phyloP scores from a whole-genome alignment of 2,888 invertebrate genomes.

The Euproctis similis region DNA sequence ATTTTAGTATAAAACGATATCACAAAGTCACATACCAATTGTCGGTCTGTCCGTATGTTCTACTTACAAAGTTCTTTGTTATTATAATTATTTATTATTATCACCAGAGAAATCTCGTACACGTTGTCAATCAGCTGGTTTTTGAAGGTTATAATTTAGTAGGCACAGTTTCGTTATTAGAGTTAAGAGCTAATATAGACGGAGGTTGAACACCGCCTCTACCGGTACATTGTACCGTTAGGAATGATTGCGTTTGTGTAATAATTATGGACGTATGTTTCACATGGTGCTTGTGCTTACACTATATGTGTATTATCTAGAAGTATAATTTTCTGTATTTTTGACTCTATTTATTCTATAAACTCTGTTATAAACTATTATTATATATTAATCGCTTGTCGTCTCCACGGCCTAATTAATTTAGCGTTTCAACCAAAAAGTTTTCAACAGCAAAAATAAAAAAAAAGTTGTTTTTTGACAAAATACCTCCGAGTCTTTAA shows the following conservation, averaged over 20 bases:
- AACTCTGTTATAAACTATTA: too few relatives aligned
- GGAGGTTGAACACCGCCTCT: conserved; percentile 14
- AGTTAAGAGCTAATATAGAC: conserved; percentile 14
- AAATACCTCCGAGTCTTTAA: too few relatives aligned
- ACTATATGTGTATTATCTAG: conserved; percentile 1
- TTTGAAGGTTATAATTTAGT: conserved; percentile 14
- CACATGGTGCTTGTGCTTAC: conserved; percentile 1
- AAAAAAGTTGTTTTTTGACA: too few relatives aligned
- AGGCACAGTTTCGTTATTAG: conserved; percentile 15
- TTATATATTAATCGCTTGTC: too few relatives aligned
- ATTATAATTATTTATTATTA: conserved; percentile 1
- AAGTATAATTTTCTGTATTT: too few relatives aligned
- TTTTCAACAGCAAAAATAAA: too few relatives aligned
- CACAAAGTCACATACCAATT: conserved; percentile 1
- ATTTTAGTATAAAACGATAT: too few relatives aligned
- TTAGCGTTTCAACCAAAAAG: too few relatives aligned
- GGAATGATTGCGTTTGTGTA: conserved; percentile 18
- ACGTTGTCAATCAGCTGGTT: conserved; percentile 5
- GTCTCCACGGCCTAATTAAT: too few relatives aligned
- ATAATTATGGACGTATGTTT: conserved; percentile 16
- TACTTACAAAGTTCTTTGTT: conserved; percentile 1
- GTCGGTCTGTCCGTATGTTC: background rate
- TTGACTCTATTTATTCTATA: too few relatives aligned
- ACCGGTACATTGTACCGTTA: conserved; percentile 22
- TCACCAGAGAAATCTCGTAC: conserved; percentile 10